phyloP scores from a whole-genome alignment of 2,797 vertebrate species.

The Halcyon badia region DNA sequence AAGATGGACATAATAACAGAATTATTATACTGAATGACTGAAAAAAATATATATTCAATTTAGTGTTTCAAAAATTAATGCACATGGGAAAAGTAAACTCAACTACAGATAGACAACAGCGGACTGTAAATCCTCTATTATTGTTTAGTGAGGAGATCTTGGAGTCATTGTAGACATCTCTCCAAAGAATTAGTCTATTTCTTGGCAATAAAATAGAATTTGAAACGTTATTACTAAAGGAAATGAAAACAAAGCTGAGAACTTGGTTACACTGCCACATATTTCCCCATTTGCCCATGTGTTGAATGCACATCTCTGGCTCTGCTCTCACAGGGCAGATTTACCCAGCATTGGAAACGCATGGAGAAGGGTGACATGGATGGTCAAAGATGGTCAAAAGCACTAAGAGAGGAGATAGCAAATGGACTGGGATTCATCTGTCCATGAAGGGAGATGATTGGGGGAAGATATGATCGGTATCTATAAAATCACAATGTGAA shows the following conservation, averaged over 20 bases:
- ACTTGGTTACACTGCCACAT: neutral
- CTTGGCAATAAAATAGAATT: neutral
- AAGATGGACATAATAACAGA: neutral
- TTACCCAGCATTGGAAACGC: accelerated
- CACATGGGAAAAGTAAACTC: neutral
- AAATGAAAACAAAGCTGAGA: neutral
- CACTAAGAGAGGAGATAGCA: neutral
- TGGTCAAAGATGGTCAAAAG: neutral
- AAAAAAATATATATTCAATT: neutral
- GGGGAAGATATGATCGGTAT: neutral
- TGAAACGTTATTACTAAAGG: neutral
- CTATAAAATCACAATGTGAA: neutral
- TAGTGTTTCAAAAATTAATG: neutral
- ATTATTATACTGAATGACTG: neutral
- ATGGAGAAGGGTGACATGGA: neutral
- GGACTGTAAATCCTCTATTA: neutral
- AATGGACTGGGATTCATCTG: neutral
- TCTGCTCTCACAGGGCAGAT: neutral
- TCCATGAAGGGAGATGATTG: neutral
- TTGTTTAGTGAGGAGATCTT: neutral
- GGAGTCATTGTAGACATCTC: neutral
- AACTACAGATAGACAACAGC: neutral
- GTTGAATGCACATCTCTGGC: neutral
- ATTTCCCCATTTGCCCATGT: neutral
- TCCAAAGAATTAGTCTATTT: neutral